Base-by-base conservation (phyloP, 1,140 invertebrate species). In the Vollenhovia emeryi region DNA sequence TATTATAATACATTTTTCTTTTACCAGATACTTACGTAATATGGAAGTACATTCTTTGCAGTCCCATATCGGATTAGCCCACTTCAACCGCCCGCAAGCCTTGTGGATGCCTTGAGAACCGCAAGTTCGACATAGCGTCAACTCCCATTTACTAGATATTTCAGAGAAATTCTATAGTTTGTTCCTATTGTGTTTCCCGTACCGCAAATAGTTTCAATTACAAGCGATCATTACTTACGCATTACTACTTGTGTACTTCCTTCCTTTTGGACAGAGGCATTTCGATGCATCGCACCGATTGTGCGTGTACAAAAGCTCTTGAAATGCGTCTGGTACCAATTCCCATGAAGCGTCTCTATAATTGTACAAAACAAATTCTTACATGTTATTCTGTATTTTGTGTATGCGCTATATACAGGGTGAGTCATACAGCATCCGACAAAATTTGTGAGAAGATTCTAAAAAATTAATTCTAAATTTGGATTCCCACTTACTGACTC, bases 311-410 rank as follows among this genome's bases (percentile, higher is more conserved):
- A 96, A 91, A 43, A 97, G 92, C 66, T 97, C 96, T 85, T 95
- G 91, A 92, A 95, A 97, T 5, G 96, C 96, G 93, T 97, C 95
- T 27, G 96, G 96, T 68, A 96, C 96, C 7, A 95, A 91, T 92
- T 97, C 97, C 97, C 97, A 97, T 5, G 96, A 96, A 11, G 97
- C 97, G 95, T 97, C 97, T 91, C 96, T 96, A n/a, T n/a, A 89
- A 85, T 89, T 78, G 89, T 73, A 68, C 2, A 66, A 60, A 48
- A 50, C 3, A 50, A 50, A 73, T 52, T 2, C 40, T 45, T 21
- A 50, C 8, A 40, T n/a, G 1, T 3, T 8, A 36, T 24, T 69
- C 1, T 27, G 6, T 11, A 36, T 52, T n/a, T 60, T 60, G 36
- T 5, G 2, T 24, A 75, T 68, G 13, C 0, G 3, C 1, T 1